Conservation (phyloP, 2,888 invertebrate genomes). For the Leptodirus hochenwartii region DNA sequence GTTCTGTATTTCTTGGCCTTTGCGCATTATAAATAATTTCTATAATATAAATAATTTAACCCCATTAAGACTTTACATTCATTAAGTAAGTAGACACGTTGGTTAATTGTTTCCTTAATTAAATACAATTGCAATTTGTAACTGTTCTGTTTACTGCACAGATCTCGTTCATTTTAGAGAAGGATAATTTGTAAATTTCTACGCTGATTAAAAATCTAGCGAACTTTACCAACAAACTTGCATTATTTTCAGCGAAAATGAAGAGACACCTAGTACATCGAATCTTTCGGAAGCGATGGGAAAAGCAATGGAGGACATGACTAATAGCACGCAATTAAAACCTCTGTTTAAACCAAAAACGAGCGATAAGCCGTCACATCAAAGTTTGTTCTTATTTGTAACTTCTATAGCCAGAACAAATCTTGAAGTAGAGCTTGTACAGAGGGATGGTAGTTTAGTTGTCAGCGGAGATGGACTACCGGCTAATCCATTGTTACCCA, state of each 20-base stretch:
- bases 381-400: slow-evolving; percentile 72
- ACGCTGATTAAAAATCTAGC: too few relatives aligned
- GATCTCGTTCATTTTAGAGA: too few relatives aligned
- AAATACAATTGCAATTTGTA: too few relatives aligned
- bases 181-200: too few relatives aligned
- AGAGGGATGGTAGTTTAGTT: slow-evolving; percentile 64
- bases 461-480: slow-evolving; percentile 23
- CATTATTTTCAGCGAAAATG: slow-evolving; percentile 50
- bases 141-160: too few relatives aligned
- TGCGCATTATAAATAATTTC: too few relatives aligned
- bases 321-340: slow-evolving; percentile 67
- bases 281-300: slow-evolving; percentile 75
- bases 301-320: slow-evolving; percentile 88
- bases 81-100: too few relatives aligned
- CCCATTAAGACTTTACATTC: too few relatives aligned
- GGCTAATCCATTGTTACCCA: slow-evolving; percentile 45
- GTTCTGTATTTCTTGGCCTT: too few relatives aligned
- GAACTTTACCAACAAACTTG: too few relatives aligned
- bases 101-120: too few relatives aligned
- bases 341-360: slow-evolving; percentile 59
- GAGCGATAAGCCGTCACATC: slow-evolving; percentile 39
- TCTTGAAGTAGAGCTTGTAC: slow-evolving; percentile 81
- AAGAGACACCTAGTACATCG: slow-evolving; percentile 43
- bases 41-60: too few relatives aligned
- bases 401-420: slow-evolving; percentile 81